A percentile compares a stretch with the other conserved stretches of the same genome.
Conservation (phyloP, 1,140 invertebrate genomes). For the Ostrea denselamellosa region DNA sequence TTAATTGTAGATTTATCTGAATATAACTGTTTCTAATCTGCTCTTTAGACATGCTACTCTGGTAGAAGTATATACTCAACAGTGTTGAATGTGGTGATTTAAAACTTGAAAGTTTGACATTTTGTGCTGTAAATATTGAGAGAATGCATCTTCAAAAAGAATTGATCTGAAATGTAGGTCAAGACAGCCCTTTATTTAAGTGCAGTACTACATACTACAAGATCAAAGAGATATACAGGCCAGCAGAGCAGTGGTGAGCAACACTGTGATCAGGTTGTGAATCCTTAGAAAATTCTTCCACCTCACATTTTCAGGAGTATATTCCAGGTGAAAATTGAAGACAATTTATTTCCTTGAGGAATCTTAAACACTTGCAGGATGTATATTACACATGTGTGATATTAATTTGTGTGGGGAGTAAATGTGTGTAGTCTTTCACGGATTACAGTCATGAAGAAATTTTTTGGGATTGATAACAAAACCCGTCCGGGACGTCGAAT, state of each 20-base stretch:
- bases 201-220: neutral
- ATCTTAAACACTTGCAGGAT: neutral
- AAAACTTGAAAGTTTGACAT: conserved; percentile 10
- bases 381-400: conserved; percentile 12
- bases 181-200: conserved; percentile 27
- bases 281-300: neutral
- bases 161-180: conserved; percentile 33
- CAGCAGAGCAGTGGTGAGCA: neutral
- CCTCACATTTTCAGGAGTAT: neutral
- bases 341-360: neutral
- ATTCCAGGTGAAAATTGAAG: neutral
- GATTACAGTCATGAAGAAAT: neutral
- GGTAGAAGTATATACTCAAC: neutral
- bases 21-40: neutral
- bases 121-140: conserved; percentile 26
- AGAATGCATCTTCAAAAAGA: conserved; percentile 21
- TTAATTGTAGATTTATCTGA: conserved; percentile 10
- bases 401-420: neutral
- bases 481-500: conserved; percentile 18
- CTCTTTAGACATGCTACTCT: neutral
- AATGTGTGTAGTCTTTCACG: neutral
- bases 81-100: conserved; percentile 1
- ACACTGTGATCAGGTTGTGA: neutral
- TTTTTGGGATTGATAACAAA: conserved; percentile 8
- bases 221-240: neutral